Conservation (phyloP, 2,797 vertebrate genomes). For the Carduelis carduelis region DNA sequence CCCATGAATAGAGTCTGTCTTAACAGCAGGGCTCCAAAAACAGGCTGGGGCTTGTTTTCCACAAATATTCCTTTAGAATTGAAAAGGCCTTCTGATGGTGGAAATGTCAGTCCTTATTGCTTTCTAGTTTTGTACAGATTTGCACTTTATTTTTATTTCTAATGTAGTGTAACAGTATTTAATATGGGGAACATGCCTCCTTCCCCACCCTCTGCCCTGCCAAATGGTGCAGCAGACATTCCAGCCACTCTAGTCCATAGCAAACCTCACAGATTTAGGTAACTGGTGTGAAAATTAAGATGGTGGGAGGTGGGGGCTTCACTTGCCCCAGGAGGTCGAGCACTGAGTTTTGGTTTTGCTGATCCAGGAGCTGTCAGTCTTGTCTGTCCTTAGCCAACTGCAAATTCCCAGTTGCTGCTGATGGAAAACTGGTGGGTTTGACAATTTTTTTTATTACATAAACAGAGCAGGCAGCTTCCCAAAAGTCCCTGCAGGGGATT, state of each 20-base stretch:
- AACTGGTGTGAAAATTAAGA: not conserved
- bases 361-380: not conserved
- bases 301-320: not conserved
- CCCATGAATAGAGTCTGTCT: not conserved
- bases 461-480: not conserved
- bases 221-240: not conserved
- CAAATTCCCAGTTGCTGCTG: not conserved
- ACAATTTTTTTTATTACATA: not conserved
- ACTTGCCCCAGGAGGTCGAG: not conserved
- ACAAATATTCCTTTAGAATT: not conserved
- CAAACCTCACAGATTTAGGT: not conserved
- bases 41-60: slow-evolving; percentile 3
- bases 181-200: not conserved
- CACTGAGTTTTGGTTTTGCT: not conserved
- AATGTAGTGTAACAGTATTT: not conserved
- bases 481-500: not conserved
- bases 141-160: slow-evolving; percentile 4
- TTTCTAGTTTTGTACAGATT: not conserved
- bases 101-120: not conserved
- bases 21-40: not conserved
- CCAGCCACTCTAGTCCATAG: not conserved
- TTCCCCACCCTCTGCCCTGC: not conserved
- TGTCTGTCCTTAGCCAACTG: not conserved
- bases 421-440: not conserved
- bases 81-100: not conserved